Conservation (phyloP, 2,797 vertebrate species). For the Trematomus bernacchii region DNA sequence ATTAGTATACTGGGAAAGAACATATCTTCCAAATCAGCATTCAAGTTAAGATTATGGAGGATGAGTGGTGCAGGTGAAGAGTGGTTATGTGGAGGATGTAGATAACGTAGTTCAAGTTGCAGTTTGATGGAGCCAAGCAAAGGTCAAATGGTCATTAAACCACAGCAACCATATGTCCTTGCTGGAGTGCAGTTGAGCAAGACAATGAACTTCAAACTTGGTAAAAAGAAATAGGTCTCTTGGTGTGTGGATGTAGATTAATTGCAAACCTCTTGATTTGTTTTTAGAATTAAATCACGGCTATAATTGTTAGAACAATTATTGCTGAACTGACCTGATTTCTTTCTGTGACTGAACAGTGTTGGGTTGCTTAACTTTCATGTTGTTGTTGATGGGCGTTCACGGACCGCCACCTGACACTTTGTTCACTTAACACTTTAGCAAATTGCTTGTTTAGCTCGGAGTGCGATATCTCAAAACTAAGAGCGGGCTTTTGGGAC, state of each 20-base stretch:
- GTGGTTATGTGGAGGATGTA: background rate
- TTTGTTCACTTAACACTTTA: slow-evolving; percentile 2
- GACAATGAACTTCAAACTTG: background rate
- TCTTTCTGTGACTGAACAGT: background rate
- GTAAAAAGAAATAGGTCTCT: background rate
- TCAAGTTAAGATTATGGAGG: background rate
- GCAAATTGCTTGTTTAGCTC: background rate
- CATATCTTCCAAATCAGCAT: background rate
- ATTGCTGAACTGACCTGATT: background rate
- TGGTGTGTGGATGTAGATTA: background rate
- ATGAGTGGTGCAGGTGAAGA: background rate
- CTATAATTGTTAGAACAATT: background rate
- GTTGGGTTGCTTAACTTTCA: slow-evolving; percentile 19
- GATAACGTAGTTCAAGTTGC: background rate
- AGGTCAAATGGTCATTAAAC: slow-evolving; percentile 8
- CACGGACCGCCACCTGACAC: slow-evolving; percentile 6
- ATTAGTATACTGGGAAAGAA: background rate
- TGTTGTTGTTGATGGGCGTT: slow-evolving; percentile 19
- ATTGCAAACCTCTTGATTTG: background rate
- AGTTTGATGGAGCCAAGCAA: background rate
- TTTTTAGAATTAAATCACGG: background rate
- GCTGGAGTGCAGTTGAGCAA: background rate
- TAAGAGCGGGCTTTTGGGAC: background rate
- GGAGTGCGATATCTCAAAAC: background rate
- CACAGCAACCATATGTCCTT: background rate